Evolutionary conservation across 2,113 vertebrate species (phyloP).

Genomic region (Daphoenositta chrysoptera): DNA sequence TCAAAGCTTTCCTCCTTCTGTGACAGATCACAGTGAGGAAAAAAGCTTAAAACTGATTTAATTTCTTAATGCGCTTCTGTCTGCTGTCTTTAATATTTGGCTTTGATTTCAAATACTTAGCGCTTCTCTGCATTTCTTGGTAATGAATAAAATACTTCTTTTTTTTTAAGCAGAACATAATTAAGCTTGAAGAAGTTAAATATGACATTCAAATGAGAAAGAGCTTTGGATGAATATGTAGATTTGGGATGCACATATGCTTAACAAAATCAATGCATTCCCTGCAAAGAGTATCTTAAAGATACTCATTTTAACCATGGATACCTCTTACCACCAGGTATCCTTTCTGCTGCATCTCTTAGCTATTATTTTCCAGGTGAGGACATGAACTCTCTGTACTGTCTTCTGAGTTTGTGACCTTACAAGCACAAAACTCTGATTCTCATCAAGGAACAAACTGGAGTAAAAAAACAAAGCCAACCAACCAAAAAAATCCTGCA

Average conservation of each 20-base stretch:
- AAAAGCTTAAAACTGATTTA: slow-evolving; percentile 52
- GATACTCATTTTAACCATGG: background rate
- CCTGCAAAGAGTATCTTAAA: background rate
- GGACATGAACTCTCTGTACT: background rate
- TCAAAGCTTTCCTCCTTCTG: slow-evolving; percentile 18
- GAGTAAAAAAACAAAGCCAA: background rate
- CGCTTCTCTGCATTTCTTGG: slow-evolving; percentile 29
- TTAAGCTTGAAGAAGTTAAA: slow-evolving; percentile 55
- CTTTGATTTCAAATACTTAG: slow-evolving; percentile 58
- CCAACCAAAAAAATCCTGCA: background rate
- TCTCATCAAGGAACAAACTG: background rate
- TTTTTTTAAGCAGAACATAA: slow-evolving; percentile 23
- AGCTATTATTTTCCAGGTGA: background rate
- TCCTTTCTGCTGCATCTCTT: background rate
- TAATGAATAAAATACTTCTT: slow-evolving; percentile 47
- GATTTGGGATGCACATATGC: background rate
- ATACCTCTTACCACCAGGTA: background rate
- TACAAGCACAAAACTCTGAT: background rate
- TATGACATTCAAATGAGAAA: slow-evolving; percentile 46
- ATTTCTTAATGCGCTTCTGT: slow-evolving; percentile 55
- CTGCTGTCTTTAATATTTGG: slow-evolving; percentile 39
- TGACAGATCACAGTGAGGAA: slow-evolving; percentile 38
- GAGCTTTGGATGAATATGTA: slow-evolving; percentile 26
- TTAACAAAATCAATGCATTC: background rate
- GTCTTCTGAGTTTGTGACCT: background rate